Percentiles rank a stretch among this genome's conserved stretches.
Conservation (phyloP, 2,113 vertebrate species). For the Solea solea region DNA sequence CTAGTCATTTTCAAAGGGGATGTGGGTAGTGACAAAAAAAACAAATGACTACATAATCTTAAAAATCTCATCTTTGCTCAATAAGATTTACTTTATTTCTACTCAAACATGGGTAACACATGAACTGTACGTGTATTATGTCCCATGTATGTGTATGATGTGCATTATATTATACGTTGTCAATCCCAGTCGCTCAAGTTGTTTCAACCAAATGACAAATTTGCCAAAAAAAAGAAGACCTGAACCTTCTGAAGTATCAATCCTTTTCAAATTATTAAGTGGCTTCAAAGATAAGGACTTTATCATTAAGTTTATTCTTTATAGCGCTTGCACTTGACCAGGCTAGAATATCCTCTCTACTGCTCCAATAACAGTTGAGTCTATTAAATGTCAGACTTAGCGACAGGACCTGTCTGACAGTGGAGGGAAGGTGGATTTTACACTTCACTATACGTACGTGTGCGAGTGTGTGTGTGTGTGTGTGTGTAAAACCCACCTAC, state of each 20-base stretch:
- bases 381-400: constrained; percentile 49
- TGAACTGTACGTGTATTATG: neutral
- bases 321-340: constrained; percentile 5
- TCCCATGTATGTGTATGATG: neutral
- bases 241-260: too few species aligned
- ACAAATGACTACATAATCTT: constrained; percentile 3
- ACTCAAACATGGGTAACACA: neutral
- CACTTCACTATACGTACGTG: neutral
- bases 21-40: constrained; percentile 3
- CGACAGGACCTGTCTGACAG: constrained; percentile 41
- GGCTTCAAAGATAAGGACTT: neutral
- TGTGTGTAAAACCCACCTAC: constrained; percentile 44
- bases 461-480: constrained; percentile 2
- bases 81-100: neutral
- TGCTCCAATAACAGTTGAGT: constrained; percentile 23
- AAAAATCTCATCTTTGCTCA: neutral
- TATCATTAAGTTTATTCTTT: constrained; percentile 1
- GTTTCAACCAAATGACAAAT: neutral
- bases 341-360: constrained; percentile 13
- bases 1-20: constrained; percentile 18
- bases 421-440: constrained; percentile 50
- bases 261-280: constrained; percentile 5
- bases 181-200: neutral
- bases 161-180: too few species aligned
- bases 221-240: neutral